Conservation (phyloP, 2,888 invertebrate genomes). For the Nephrotoma guestfalica region DNA sequence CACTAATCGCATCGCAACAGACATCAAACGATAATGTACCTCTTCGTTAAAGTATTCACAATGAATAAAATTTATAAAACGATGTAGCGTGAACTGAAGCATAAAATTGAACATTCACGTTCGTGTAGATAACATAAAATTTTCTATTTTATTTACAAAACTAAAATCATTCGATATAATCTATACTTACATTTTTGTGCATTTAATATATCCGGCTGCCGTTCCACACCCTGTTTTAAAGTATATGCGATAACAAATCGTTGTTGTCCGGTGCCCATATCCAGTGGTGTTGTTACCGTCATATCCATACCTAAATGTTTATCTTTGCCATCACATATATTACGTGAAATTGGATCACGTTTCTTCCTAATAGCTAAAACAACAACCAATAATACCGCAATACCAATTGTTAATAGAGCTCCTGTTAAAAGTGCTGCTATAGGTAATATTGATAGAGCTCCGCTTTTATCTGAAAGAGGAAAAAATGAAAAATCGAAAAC, state of each 20-base stretch:
- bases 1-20: too few species aligned
- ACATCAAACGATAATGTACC: neutral
- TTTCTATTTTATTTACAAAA: neutral
- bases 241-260: conserved; percentile 77
- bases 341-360: conserved; percentile 39
- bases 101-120: neutral
- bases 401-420: conserved; percentile 46
- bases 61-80: neutral
- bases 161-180: conserved; percentile 14
- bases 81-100: neutral
- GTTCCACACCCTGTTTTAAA: conserved; percentile 56
- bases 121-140: neutral
- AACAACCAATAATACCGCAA: conserved; percentile 46
- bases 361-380: conserved; percentile 48
- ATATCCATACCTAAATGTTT: conserved; percentile 35
- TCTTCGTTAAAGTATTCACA: neutral
- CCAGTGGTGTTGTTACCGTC: conserved; percentile 42
- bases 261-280: conserved; percentile 68
- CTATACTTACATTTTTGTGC: conserved; percentile 49
- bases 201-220: conserved; percentile 67
- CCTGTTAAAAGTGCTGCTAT: conserved; percentile 54
- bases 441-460: conserved; percentile 53
- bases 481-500: neutral
- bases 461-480: conserved; percentile 44
- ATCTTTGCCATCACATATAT: conserved; percentile 33